Evolutionary conservation across 2,888 invertebrate genomes (phyloP).

Genomic region (Hoplodrina ambigua): DNA sequence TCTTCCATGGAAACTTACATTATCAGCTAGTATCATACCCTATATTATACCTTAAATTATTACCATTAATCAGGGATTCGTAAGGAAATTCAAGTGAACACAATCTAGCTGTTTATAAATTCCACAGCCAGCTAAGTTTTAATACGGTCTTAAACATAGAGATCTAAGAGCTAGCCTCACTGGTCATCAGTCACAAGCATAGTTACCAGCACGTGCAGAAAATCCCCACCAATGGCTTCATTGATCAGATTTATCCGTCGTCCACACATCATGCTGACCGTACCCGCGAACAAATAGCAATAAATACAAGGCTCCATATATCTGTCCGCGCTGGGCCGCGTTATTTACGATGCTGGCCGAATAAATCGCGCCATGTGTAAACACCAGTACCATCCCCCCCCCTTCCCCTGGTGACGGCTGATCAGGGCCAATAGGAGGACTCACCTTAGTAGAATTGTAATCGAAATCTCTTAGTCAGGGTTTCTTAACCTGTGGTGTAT

Average conservation of each 20-base stretch:
- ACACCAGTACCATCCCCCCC: conserved; percentile 66
- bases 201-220: not conserved
- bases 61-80: no score
- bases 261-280: conserved; percentile 64
- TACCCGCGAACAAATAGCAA: conserved; percentile 80
- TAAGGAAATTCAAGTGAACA: no score
- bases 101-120: no score
- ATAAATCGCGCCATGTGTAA: conserved; percentile 85
- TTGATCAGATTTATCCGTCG: not conserved
- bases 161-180: no score
- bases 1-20: no score
- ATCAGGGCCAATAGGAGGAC: conserved; percentile 38
- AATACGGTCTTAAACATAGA: no score
- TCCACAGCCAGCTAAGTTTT: no score
- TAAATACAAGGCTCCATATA: conserved; percentile 86
- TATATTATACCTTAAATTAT: no score
- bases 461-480: not conserved
- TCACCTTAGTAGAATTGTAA: conserved; percentile 20
- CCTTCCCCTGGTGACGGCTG: conserved; percentile 10
- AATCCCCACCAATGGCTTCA: not conserved
- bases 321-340: conserved; percentile 82
- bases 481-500: no score
- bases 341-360: conserved; percentile 80
- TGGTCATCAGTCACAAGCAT: not conserved
- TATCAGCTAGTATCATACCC: no score